phyloP scores from a whole-genome alignment of 2,888 invertebrate genomes.

The Sialis fuliginosa region DNA sequence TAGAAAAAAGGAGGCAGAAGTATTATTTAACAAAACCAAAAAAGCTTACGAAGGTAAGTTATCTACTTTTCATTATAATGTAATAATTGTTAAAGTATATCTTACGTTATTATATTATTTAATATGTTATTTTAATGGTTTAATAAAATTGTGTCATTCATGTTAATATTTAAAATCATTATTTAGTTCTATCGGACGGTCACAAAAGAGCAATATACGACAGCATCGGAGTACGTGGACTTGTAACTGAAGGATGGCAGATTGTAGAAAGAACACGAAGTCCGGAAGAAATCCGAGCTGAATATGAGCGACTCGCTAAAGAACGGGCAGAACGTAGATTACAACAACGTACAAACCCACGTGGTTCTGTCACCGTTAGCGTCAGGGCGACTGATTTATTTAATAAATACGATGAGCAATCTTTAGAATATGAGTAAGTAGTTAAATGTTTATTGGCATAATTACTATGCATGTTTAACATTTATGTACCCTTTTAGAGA shows the following conservation, averaged over 20 bases:
- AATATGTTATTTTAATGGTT: background rate
- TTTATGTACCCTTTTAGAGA: slow-evolving; percentile 19
- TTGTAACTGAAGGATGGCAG: slow-evolving; percentile 93
- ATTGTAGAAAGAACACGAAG: slow-evolving; percentile 81
- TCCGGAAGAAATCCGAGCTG: slow-evolving; percentile 89
- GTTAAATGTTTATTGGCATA: slow-evolving; percentile 9
- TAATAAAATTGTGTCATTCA: background rate
- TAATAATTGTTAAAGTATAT: background rate
- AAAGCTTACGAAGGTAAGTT: slow-evolving; percentile 73
- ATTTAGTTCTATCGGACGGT: slow-evolving; percentile 71
- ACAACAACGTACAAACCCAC: slow-evolving; percentile 82
- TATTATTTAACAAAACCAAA: slow-evolving; percentile 83
- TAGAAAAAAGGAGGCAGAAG: slow-evolving; percentile 76
- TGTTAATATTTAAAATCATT: slow-evolving; percentile 7
- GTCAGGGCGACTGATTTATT: slow-evolving; percentile 90
- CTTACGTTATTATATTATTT: background rate
- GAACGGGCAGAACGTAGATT: slow-evolving; percentile 76
- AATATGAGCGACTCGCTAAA: slow-evolving; percentile 76
- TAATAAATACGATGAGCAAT: slow-evolving; percentile 58
- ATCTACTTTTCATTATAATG: background rate
- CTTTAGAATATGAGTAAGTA: slow-evolving; percentile 34
- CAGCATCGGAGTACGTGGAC: slow-evolving; percentile 68
- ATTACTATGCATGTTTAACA: background rate
- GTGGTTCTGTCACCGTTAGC: slow-evolving; percentile 69
- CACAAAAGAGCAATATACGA: slow-evolving; percentile 94